Conservation (phyloP, 2,113 vertebrate genomes). For the Pogonocichla stellata region DNA sequence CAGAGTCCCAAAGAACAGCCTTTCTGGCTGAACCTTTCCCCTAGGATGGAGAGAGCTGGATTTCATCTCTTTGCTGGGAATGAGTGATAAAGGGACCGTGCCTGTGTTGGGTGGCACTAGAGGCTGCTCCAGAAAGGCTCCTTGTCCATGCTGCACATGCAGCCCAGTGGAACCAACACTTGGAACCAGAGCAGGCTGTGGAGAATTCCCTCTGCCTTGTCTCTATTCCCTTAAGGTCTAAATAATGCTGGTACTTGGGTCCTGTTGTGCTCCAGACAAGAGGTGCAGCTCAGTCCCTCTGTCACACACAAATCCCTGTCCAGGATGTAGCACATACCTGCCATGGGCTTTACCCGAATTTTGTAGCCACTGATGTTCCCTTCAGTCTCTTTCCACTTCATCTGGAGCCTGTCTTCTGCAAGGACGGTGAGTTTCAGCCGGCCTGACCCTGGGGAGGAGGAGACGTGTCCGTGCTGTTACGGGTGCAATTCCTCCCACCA, state of each 20-base stretch:
- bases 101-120: fast-evolving
- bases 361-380: slow-evolving; percentile 86
- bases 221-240: not conserved
- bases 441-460: slow-evolving; percentile 64
- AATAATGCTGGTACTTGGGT: not conserved
- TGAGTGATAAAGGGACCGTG: not conserved
- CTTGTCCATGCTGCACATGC: fast-evolving
- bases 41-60: not conserved
- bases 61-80: not conserved
- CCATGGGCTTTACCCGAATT: slow-evolving; percentile 86
- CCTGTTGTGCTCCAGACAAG: not conserved
- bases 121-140: not conserved
- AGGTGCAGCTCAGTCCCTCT: not conserved
- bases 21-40: not conserved
- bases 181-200: not conserved
- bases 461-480: fast-evolving
- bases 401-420: slow-evolving; percentile 89
- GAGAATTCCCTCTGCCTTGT: not conserved
- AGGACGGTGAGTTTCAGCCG: slow-evolving; percentile 85
- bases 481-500: not conserved
- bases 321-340: slow-evolving; percentile 72
- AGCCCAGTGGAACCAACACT: not conserved
- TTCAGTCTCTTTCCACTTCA: slow-evolving; percentile 91
- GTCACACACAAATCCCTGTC: fast-evolving
- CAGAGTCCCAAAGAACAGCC: not conserved